These are phyloP conservation scores for Loripinus fragilis DNA, from an alignment of 2,888 invertebrate genomes.

Conservation along the genomic window DNA sequence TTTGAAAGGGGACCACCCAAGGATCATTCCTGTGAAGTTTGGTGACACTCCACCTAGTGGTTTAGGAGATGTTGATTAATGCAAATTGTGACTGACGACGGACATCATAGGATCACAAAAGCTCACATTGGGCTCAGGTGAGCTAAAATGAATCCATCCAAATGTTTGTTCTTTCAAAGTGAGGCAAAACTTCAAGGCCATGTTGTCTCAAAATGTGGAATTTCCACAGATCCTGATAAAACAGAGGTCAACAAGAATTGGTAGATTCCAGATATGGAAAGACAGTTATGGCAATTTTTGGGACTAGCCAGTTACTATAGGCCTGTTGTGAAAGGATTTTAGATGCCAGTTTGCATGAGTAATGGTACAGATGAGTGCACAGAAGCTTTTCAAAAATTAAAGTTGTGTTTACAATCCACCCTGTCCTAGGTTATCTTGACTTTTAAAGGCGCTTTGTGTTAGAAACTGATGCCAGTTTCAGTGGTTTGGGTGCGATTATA, in stretches of 20 bases:
- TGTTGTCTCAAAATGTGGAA: constrained; percentile 32
- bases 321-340: neutral
- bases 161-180: constrained; percentile 44
- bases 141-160: constrained; percentile 46
- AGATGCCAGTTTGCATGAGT: neutral
- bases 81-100: too few relatives aligned
- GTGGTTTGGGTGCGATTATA: neutral
- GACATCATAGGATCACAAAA: too few relatives aligned
- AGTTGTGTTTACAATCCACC: constrained; percentile 38
- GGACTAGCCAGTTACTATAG: neutral
- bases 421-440: constrained; percentile 56
- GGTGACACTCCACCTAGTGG: too few relatives aligned
- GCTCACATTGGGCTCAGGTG: too few relatives aligned
- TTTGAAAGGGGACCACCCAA: too few relatives aligned
- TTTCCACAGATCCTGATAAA: constrained; percentile 49
- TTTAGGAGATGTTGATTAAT: too few relatives aligned
- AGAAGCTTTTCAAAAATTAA: constrained; percentile 43
- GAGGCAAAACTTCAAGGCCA: constrained; percentile 37
- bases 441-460: constrained; percentile 37
- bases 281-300: neutral
- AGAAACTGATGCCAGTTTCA: constrained; percentile 3
- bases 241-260: constrained; percentile 44
- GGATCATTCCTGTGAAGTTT: too few relatives aligned
- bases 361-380: constrained; percentile 35
- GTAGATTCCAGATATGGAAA: constrained; percentile 12